A percentile compares a stretch with the other conserved stretches of the same genome.
These are phyloP conservation scores for Lycodopsis pacificus DNA, from an alignment of 2,797 vertebrate species.

Conservation along the genomic window DNA sequence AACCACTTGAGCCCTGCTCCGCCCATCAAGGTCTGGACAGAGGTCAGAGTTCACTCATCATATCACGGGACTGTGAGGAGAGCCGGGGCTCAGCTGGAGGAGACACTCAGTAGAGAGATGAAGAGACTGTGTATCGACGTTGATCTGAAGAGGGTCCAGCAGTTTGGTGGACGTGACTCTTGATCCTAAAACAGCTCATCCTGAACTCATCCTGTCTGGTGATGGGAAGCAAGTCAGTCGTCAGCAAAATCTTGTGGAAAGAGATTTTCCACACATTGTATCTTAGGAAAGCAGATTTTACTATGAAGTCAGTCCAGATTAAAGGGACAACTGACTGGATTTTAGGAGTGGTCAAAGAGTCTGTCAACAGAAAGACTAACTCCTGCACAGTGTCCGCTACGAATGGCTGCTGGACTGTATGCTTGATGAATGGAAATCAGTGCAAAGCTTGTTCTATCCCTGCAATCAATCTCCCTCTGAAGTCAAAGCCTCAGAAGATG, in stretches of 20 bases:
- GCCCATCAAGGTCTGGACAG: neutral
- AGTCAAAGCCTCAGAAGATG: neutral
- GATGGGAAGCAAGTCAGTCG: neutral
- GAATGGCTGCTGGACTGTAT: neutral
- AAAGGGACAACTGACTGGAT: neutral
- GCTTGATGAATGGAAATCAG: neutral
- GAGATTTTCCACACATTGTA: neutral
- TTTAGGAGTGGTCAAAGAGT: neutral
- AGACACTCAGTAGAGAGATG: neutral
- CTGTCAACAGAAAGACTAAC: neutral
- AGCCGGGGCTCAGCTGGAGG: neutral
- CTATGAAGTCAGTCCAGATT: neutral
- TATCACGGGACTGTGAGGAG: neutral
- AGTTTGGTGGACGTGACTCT: neutral
- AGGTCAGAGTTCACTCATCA: neutral
- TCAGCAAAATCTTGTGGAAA: neutral
- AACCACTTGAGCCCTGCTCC: neutral
- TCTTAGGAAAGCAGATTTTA: neutral
- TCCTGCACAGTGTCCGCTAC: neutral
- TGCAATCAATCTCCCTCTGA: neutral
- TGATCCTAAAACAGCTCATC: neutral
- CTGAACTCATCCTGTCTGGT: neutral
- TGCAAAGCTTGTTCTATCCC: neutral
- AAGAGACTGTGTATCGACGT: neutral
- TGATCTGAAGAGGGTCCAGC: neutral